Conservation (phyloP, 2,888 invertebrate species). For the Lacanobia wlatinum region DNA sequence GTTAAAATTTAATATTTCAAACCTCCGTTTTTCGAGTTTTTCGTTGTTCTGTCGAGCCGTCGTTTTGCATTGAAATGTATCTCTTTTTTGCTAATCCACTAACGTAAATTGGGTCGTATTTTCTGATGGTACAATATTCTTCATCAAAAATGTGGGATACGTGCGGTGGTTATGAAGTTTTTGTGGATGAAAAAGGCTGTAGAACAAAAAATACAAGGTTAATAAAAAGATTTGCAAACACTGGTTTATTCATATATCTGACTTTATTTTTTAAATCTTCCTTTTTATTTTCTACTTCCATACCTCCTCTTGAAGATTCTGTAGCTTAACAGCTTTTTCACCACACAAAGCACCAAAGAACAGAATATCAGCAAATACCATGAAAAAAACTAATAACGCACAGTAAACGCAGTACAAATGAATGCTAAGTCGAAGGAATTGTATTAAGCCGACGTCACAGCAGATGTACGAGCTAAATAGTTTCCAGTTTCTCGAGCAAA, state of each 20-base stretch:
- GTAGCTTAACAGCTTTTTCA: not conserved
- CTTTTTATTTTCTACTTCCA: not conserved
- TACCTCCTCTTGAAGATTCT: not conserved
- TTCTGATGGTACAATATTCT: constrained; percentile 19
- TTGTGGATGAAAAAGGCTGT: not conserved
- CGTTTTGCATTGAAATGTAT: constrained; percentile 40
- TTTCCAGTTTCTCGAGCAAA: not conserved
- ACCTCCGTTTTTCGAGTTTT: constrained; percentile 38
- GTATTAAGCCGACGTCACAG: not conserved
- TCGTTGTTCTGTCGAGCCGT: constrained; percentile 28
- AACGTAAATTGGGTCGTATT: constrained; percentile 22
- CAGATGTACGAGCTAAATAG: constrained; percentile 17
- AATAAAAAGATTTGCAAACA: not conserved
- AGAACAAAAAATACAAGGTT: not conserved
- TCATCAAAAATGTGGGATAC: constrained; percentile 8
- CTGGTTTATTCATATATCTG: not conserved
- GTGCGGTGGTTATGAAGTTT: constrained; percentile 1
- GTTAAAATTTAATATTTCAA: constrained; percentile 71
- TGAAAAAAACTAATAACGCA: not conserved
- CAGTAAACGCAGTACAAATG: not conserved
- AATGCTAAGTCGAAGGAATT: constrained; percentile 4
- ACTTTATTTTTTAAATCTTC: not conserved
- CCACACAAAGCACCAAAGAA: not conserved
- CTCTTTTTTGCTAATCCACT: constrained; percentile 30
- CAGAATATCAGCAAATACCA: not conserved